A percentile compares a stretch with the other conserved stretches of the same genome.
These are phyloP conservation scores for Herminia tarsipennalis DNA, from an alignment of 2,888 invertebrate genomes.

Conservation along the genomic window DNA sequence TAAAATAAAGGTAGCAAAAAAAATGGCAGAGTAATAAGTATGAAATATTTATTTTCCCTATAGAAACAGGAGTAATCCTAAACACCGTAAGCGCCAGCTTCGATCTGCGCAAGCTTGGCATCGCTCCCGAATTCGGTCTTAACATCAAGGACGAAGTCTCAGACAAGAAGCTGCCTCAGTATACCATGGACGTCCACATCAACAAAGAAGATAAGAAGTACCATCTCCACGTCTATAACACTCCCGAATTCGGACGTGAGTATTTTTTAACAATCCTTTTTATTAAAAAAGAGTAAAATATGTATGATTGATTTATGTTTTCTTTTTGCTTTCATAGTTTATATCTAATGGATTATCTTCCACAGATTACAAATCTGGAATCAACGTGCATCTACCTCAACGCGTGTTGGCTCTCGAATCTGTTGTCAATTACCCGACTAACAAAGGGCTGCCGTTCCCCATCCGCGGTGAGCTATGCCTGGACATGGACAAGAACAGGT, in stretches of 20 bases:
- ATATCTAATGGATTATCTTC: constrained; percentile 5
- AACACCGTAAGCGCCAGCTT: constrained; percentile 88
- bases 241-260: constrained; percentile 87
- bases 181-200: constrained; percentile 90
- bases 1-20: no score
- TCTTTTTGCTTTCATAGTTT: no score
- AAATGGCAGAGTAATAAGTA: background rate
- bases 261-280: constrained; percentile 16
- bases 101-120: constrained; percentile 90
- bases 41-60: background rate
- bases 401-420: constrained; percentile 88
- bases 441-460: constrained; percentile 82
- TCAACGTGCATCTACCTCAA: constrained; percentile 88
- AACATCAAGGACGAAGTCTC: constrained; percentile 87
- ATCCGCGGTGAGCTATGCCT: constrained; percentile 87
- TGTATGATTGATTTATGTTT: no score
- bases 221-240: constrained; percentile 88
- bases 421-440: constrained; percentile 73
- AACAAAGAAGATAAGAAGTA: constrained; percentile 90
- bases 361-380: constrained; percentile 73
- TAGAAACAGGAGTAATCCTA: constrained; percentile 83
- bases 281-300: background rate
- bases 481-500: constrained; percentile 90
- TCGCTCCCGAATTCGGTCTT: constrained; percentile 90
- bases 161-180: constrained; percentile 86